Evolutionary conservation across 2,113 vertebrate species (phyloP), one percentile per base, ranked within the genome.

Genomic region (Syngnathus typhle): DNA sequence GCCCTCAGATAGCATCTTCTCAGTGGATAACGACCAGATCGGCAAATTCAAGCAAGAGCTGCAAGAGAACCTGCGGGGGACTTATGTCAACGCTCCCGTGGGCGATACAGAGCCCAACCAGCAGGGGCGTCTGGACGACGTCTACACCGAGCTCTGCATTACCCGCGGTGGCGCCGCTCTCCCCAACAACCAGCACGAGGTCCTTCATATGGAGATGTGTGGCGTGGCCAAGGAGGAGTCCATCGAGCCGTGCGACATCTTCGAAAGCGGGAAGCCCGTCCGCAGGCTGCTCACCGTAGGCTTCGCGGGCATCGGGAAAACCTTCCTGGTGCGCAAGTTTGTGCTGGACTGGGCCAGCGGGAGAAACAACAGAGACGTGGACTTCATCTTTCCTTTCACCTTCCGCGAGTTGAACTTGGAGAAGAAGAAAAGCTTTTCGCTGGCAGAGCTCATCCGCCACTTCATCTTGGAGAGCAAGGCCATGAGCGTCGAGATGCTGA

Each of bases 341-440:
- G 43, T 46, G 39, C 41, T 63, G 61, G 62, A 49, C 62, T 64
- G 62, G 62, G 62, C 62, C 10, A 4, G 27, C 6, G 5, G 46
- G 1, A 64, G 11, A 19, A 11, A 23, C 23, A 27, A 64, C 62
- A 7, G 18, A 7, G 46, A 64, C 21, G 43, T 49, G 13, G 11
- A 46, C 21, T 36, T 64, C 16, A 49, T 64, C 1, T 64, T 64
- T 36, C 62, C 62, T 18, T 64, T 64, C 62, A 64, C 41, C 44
- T 64, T 64, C 63, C 44, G 43, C 7, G 63, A 64, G 23, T 18
- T 64, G 46, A 64, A 64, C 46, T 32, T 47, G 27, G 43, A 49
- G 32, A 64, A 64, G 8, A 46, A 32, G 23, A 64, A 64, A 36
- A 36, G 2, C 15, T 64, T 64, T 32, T 36, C 43, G 0, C 11